These are phyloP conservation scores for Anolis sagrei DNA, from an alignment of 2,113 vertebrate genomes.

Conservation along the genomic window DNA sequence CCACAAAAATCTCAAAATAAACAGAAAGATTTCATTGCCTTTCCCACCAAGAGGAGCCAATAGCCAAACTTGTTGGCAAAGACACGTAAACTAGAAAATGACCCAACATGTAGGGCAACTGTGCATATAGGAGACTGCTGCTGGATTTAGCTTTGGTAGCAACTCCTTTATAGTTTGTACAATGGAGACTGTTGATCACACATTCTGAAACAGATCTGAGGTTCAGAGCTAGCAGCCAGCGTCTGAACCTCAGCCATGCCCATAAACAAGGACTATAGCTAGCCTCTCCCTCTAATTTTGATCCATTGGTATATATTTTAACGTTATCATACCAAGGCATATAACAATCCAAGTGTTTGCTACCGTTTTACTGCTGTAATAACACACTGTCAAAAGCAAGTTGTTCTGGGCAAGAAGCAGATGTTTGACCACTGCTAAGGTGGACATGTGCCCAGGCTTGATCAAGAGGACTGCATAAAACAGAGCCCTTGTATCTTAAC, in stretches of 20 bases:
- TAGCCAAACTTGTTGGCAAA: background rate
- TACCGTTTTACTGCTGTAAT: background rate
- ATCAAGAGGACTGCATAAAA: background rate
- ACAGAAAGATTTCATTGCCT: background rate
- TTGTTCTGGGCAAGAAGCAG: background rate
- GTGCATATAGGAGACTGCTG: background rate
- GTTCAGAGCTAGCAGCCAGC: background rate
- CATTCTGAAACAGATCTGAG: background rate
- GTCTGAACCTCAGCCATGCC: background rate
- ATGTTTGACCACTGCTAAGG: accelerated
- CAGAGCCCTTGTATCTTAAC: background rate
- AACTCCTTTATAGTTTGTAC: too few species aligned
- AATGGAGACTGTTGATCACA: background rate
- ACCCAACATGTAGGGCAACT: too few species aligned
- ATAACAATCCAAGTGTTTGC: accelerated
- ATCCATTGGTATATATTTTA: background rate
- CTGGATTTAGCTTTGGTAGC: background rate
- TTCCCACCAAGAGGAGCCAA: background rate
- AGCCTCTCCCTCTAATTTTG: background rate
- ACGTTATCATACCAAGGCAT: background rate
- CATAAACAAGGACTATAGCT: accelerated
- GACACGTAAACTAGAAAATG: background rate
- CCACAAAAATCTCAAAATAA: background rate
- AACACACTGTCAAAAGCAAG: background rate
- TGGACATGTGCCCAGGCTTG: background rate